Percentiles rank a stretch among this genome's conserved stretches.
Evolutionary conservation across 2,113 vertebrate genomes (phyloP).

Genomic region (Ammospiza nelsoni): DNA sequence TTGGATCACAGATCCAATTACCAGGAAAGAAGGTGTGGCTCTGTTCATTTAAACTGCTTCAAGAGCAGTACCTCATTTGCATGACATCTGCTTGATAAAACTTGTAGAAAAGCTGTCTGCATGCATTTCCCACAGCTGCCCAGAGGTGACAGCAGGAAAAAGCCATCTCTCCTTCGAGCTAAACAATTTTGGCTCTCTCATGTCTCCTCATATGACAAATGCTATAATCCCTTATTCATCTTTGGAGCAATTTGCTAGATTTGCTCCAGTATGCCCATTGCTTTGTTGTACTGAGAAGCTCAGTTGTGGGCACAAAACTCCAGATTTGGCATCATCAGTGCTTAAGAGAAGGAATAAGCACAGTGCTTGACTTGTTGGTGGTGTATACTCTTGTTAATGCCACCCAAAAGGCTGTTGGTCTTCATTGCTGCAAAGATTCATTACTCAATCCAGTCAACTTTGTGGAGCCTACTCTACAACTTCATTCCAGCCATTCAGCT

Average conservation of each 20-base stretch:
- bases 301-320: neutral
- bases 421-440: neutral
- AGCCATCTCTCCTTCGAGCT: neutral
- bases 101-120: neutral
- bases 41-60: neutral
- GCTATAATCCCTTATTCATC: neutral
- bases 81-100: neutral
- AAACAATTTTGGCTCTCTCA: neutral
- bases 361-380: neutral
- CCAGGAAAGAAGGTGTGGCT: neutral
- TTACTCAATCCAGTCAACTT: neutral
- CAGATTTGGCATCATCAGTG: neutral
- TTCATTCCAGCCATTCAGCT: neutral
- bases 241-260: neutral
- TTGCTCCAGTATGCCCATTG: neutral
- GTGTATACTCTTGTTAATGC: neutral
- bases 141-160: neutral
- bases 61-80: neutral
- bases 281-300: neutral
- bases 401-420: neutral
- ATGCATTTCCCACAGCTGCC: neutral
- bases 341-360: neutral
- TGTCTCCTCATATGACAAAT: neutral
- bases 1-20: neutral
- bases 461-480: neutral